These are phyloP conservation scores for Pantala flavescens DNA, from an alignment of 1,140 invertebrate genomes.

Conservation along the genomic window DNA sequence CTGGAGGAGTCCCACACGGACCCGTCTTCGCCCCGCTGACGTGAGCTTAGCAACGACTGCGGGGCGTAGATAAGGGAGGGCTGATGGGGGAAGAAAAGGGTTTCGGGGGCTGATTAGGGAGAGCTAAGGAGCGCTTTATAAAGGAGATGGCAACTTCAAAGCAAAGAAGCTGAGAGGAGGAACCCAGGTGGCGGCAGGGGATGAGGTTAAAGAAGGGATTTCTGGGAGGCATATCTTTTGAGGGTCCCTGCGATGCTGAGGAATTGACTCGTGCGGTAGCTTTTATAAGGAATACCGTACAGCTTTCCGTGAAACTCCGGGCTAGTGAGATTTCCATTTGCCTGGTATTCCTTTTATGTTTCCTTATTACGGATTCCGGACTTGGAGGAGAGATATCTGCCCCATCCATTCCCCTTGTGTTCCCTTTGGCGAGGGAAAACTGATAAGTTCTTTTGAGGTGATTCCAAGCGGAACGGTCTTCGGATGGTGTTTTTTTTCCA, in stretches of 20 bases:
- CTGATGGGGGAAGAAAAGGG: neutral
- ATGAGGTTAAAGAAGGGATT: neutral
- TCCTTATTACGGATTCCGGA: slow-evolving; percentile 8
- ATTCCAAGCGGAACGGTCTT: neutral
- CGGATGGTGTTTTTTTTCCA: neutral
- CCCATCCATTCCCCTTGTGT: neutral
- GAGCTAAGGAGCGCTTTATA: neutral
- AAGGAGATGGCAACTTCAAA: slow-evolving; percentile 3
- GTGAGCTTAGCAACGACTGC: slow-evolving; percentile 3
- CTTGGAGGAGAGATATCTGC: neutral
- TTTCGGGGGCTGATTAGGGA: neutral
- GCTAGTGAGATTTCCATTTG: neutral
- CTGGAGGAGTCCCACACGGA: neutral
- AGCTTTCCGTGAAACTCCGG: neutral
- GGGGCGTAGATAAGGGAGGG: neutral
- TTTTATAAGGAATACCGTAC: neutral
- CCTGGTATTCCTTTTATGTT: slow-evolving; percentile 2
- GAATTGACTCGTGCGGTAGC: slow-evolving; percentile 3
- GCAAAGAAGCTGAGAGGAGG: neutral
- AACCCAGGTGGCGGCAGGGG: neutral
- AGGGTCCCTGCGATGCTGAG: neutral
- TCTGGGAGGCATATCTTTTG: neutral
- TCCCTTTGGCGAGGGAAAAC: neutral
- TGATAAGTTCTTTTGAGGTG: neutral
- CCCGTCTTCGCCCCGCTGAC: neutral